Evolutionary conservation across 2,888 invertebrate species (phyloP), one percentile per base, ranked within the genome.

Genomic region (Byasa hedistus): DNA sequence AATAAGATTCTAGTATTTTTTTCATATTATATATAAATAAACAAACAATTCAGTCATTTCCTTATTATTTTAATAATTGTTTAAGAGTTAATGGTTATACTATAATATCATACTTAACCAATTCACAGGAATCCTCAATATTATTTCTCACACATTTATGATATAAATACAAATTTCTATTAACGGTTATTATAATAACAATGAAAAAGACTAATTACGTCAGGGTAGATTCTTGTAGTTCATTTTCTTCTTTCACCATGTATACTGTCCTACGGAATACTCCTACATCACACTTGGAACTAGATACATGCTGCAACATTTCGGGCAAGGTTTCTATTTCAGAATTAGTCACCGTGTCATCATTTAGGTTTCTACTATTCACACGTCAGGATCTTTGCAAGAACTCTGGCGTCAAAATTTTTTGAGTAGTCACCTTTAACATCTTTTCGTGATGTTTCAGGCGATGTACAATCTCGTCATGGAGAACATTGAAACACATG

Each of bases 401-500:
- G 59, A 87, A 91, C 71, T 91, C 91, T 5, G 91, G 85, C 12
- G 90, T 89, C 69, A 89, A 71, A 24, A 86, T 81, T 78, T 90
- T 92, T 69, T 90, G 89, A 44, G 83, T 81, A 59, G 79, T 85
- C 0, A 83, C 80, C 70, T 87, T 89, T 7, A 89, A 70, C 0
- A 88, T 75, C 68, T 89, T 90, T 70, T 92, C 92, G 60, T 92
- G 91, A 76, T 95, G 95, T 76, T 94, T 94, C 69, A 96, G 86
- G 73, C 96, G 94, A 84, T 96, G 96, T 19, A 96, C 95, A 69
- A 97, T 96, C 84, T 97, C 97, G 82, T 97, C 96, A 82, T 97
- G 97, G 24, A 97, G 93, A 59, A 97, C 96, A 84, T 96, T 97
- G 87, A 97, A 97, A 79, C 97, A 97, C 96, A 97, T 97, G 48